phyloP scores from a whole-genome alignment of 2,888 invertebrate genomes.

The Lacanobia oleracea region DNA sequence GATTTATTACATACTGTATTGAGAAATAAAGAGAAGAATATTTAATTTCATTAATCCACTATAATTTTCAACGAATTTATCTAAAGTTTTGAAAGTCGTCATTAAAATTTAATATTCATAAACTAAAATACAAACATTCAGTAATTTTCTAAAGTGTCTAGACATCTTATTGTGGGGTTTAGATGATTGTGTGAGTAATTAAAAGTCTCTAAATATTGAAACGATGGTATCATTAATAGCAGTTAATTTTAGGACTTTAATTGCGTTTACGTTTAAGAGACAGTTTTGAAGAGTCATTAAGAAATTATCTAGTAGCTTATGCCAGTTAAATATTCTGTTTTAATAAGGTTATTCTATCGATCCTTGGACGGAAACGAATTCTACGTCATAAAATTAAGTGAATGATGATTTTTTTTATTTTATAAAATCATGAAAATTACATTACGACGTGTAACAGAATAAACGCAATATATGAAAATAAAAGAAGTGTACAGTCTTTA shows the following conservation, averaged over 20 bases:
- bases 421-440: too few species aligned
- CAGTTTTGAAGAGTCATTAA: conserved; percentile 2
- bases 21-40: too few species aligned
- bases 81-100: background rate
- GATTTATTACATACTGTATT: too few species aligned
- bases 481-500: too few species aligned
- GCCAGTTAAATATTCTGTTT: too few species aligned
- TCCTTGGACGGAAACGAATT: too few species aligned
- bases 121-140: background rate
- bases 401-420: too few species aligned
- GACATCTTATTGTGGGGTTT: conserved; percentile 15
- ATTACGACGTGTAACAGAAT: too few species aligned
- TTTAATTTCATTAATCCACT: background rate
- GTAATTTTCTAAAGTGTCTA: conserved; percentile 30
- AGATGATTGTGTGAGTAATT: background rate
- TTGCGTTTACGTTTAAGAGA: background rate
- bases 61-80: background rate
- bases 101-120: background rate
- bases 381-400: too few species aligned
- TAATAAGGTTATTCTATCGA: too few species aligned
- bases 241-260: background rate
- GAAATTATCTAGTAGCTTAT: background rate
- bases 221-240: background rate
- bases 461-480: too few species aligned
- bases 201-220: conserved; percentile 4